phyloP scores from a whole-genome alignment of 2,797 vertebrate species.

The Gymnothorax javanicus region DNA sequence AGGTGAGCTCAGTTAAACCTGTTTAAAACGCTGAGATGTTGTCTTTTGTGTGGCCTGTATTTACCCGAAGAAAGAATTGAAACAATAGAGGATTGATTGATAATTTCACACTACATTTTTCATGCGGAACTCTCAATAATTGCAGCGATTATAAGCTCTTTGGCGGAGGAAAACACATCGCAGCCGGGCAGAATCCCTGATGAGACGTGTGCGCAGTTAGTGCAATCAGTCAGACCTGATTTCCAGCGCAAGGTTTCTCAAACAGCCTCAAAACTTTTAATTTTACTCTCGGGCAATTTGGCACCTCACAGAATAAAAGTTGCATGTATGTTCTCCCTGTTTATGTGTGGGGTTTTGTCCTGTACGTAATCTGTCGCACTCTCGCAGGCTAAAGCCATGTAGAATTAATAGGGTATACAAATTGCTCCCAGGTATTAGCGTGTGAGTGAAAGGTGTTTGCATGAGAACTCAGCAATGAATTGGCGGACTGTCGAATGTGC shows the following conservation, averaged over 20 bases:
- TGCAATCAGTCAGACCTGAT: not conserved
- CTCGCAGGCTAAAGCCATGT: too few relatives aligned
- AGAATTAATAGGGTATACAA: too few relatives aligned
- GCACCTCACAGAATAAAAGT: too few relatives aligned
- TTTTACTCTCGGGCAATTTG: not conserved
- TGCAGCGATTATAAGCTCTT: not conserved
- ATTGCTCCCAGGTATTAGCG: too few relatives aligned
- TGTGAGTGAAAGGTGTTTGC: too few relatives aligned
- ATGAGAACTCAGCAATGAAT: too few relatives aligned
- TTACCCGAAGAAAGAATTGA: not conserved
- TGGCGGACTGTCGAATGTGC: too few relatives aligned
- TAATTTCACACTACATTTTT: not conserved
- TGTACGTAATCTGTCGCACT: too few relatives aligned
- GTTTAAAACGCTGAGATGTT: not conserved
- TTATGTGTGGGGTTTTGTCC: too few relatives aligned
- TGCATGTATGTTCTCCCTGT: too few relatives aligned
- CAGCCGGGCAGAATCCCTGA: not conserved
- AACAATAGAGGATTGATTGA: constrained; percentile 8
- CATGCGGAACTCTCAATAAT: not conserved
- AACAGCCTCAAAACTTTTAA: not conserved
- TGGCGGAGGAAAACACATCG: not conserved
- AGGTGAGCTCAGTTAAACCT: not conserved
- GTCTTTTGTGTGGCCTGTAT: not conserved
- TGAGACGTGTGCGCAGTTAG: not conserved
- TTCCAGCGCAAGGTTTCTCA: not conserved